Conservation (phyloP, 2,797 vertebrate species). For the Distichodus sexfasciatus region DNA sequence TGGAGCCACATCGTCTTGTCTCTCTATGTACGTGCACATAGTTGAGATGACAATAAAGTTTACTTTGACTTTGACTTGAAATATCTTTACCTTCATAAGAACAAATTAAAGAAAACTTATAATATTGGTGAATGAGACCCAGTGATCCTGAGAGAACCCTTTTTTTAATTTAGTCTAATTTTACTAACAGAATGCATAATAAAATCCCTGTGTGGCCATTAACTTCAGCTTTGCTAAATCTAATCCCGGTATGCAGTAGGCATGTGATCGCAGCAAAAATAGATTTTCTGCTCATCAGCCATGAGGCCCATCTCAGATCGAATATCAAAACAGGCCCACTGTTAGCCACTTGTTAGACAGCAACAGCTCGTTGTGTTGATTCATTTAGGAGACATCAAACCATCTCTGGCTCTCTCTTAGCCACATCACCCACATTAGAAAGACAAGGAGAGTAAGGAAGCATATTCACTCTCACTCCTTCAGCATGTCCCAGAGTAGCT, state of each 20-base stretch:
- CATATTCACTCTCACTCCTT: constrained; percentile 13
- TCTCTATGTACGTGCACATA: no score
- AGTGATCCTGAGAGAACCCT: no score
- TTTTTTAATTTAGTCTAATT: background rate
- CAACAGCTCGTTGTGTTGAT: background rate
- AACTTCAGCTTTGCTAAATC: background rate
- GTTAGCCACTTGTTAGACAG: constrained; percentile 26
- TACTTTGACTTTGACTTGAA: no score
- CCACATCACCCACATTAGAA: background rate
- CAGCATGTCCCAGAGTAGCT: constrained; percentile 64
- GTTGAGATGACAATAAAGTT: no score
- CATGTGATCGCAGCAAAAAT: constrained; percentile 74
- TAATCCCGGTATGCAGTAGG: constrained; percentile 52
- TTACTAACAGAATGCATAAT: background rate
- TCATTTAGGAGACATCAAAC: constrained; percentile 11
- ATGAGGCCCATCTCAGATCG: constrained; percentile 61
- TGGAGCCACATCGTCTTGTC: no score
- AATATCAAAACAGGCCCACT: constrained; percentile 72
- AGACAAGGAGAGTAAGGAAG: constrained; percentile 1
- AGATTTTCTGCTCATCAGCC: constrained; percentile 63
- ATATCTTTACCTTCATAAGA: no score
- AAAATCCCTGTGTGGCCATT: background rate
- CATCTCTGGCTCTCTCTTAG: background rate
- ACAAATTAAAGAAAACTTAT: no score
- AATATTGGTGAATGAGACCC: no score